These are phyloP conservation scores for Flexamia atlantica DNA, from an alignment of 2,888 invertebrate species.

Conservation along the genomic window DNA sequence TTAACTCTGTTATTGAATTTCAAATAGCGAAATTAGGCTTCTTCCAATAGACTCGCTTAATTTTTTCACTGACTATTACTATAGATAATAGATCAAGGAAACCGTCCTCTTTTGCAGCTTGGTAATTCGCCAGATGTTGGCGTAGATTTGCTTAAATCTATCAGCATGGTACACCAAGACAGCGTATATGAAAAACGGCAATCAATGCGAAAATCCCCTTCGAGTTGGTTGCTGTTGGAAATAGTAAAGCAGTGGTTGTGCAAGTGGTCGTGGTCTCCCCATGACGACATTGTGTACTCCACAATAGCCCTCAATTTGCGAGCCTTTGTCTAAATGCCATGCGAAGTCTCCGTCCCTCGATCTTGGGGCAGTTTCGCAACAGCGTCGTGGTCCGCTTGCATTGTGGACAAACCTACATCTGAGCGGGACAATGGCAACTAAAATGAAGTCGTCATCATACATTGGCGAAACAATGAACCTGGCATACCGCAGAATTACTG, in stretches of 20 bases:
- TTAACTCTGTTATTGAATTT: no score
- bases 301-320: constrained; percentile 58
- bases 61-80: no score
- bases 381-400: neutral
- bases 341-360: neutral
- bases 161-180: no score
- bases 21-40: no score
- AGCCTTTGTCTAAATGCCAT: constrained; percentile 54
- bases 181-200: no score
- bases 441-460: neutral
- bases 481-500: neutral
- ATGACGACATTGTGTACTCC: constrained; percentile 24
- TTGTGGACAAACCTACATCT: neutral
- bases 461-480: neutral
- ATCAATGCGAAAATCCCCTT: no score
- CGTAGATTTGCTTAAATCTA: no score
- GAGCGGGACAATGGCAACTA: neutral
- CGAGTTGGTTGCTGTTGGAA: neutral
- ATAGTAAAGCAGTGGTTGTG: constrained; percentile 30
- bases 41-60: no score
- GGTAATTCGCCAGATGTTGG: no score
- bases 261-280: constrained; percentile 27
- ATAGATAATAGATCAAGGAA: no score
- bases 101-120: no score
- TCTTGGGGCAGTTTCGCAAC: constrained; percentile 1